Evolutionary conservation across 1,140 invertebrate genomes (phyloP), one percentile per base, ranked within the genome.

Genomic region (Drosophila athabasca): DNA sequence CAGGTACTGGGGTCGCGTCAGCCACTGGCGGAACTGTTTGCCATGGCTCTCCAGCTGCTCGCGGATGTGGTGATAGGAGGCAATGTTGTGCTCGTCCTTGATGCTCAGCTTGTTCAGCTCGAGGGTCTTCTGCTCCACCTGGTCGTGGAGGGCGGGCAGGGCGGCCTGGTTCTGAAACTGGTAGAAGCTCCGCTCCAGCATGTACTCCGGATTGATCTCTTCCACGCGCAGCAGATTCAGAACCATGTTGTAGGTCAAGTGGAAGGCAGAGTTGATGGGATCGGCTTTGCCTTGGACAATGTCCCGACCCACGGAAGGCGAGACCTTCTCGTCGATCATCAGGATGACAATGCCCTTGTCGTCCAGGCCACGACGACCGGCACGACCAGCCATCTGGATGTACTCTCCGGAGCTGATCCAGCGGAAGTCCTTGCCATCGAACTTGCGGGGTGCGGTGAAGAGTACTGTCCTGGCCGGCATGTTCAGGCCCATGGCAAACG

Each of bases 211-310:
- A 94, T 99, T 99, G 61, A 99, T 99, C 93, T 99, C 99, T 93
- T 99, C 99, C 6, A 99, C 99, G 90, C 96, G 92, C 41, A 99
- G 92, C 66, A 99, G 93, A 94, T 99, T 99, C 7, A 99, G 92
- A 8, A 99, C 98, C 99, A 99, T 99, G 91, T 99, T 99, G 91
- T 99, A 99, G 0, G 99, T 99, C 49, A 99, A 93, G 93, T 99
- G 98, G 92, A 99, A 99, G 0, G 99, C 98, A 1, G 98, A 99
- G 92, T 99, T 99, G 29, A 99, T 96, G 0, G 98, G 96, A 93
- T 99, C 99, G 0, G 98, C 95, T 87, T 95, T 94, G 44, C 99
- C 98, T 92, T 98, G 97, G 1, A 99, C 94, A 72, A 99, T 96
- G 48, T 95, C 94, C 90, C 97, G 95, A 2, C 96, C 97, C 17